These are phyloP conservation scores for Zosterops lateralis DNA, from an alignment of 2,113 vertebrate genomes.

Conservation along the genomic window DNA sequence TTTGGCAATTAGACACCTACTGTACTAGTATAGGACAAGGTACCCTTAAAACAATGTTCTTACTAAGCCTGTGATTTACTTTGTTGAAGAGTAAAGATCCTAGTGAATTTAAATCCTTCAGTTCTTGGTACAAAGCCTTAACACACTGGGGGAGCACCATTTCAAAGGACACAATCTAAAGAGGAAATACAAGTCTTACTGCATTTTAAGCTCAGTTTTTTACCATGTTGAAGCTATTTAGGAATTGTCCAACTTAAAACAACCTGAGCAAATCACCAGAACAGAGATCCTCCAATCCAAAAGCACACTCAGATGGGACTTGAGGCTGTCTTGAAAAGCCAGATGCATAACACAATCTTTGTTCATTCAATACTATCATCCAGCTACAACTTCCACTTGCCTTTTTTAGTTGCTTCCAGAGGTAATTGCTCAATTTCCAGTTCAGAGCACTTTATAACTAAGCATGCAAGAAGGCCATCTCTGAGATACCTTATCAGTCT, in stretches of 20 bases:
- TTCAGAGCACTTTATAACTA: background rate
- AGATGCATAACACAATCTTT: background rate
- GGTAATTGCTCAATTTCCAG: background rate
- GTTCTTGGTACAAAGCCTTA: background rate
- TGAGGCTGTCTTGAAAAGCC: background rate
- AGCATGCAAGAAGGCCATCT: background rate
- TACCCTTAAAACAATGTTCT: background rate
- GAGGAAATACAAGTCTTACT: background rate
- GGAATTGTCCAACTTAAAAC: background rate
- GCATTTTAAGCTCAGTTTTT: background rate
- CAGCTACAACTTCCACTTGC: background rate
- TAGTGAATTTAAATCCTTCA: background rate
- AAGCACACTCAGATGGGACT: background rate
- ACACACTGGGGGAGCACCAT: background rate
- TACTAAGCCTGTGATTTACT: background rate
- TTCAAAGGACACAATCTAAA: background rate
- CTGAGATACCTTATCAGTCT: background rate
- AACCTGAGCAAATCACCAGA: background rate
- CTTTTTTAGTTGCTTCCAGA: conserved; percentile 19
- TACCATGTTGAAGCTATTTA: background rate
- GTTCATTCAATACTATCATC: background rate
- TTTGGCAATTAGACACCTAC: background rate
- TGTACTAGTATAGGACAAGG: background rate
- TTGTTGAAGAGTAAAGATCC: background rate
- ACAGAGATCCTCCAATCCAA: background rate